A percentile compares a stretch with the other conserved stretches of the same genome.
Conservation (phyloP, 1,140 invertebrate genomes). For the Pogonomyrmex californicus region DNA sequence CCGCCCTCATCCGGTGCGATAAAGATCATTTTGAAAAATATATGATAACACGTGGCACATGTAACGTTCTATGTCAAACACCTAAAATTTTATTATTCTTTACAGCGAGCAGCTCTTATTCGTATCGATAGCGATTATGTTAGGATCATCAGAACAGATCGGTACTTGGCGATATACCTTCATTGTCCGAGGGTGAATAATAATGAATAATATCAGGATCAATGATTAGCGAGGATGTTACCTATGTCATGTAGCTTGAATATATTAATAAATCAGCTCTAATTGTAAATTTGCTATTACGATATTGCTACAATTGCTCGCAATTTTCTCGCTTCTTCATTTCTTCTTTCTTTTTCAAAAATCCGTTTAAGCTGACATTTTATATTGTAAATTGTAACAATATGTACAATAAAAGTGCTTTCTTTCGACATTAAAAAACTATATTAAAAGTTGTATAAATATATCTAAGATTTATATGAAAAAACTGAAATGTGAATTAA, state of each 20-base stretch:
- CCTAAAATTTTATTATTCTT: background rate
- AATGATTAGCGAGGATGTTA: slow-evolving; percentile 67
- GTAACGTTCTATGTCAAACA: background rate
- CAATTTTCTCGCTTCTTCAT: slow-evolving; percentile 8
- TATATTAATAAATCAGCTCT: slow-evolving; percentile 71
- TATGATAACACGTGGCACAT: background rate
- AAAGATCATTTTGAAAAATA: slow-evolving; percentile 27
- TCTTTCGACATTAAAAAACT: background rate
- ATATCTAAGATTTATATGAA: background rate
- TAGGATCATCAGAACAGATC: slow-evolving; percentile 36
- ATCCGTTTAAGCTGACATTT: background rate
- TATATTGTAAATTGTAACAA: background rate
- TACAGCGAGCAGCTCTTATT: background rate
- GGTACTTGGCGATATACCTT: slow-evolving; percentile 58
- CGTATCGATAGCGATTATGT: background rate
- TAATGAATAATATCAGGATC: slow-evolving; percentile 63
- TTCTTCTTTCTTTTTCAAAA: background rate
- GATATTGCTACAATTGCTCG: background rate
- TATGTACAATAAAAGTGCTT: background rate
- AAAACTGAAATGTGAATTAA: background rate
- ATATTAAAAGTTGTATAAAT: background rate
- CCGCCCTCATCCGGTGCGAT: background rate
- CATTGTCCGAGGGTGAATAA: slow-evolving; percentile 53
- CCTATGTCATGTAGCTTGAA: slow-evolving; percentile 48
- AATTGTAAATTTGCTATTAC: background rate